Evolutionary conservation across 2,113 vertebrate genomes (phyloP).

Genomic region (Myiopsitta monachus): DNA sequence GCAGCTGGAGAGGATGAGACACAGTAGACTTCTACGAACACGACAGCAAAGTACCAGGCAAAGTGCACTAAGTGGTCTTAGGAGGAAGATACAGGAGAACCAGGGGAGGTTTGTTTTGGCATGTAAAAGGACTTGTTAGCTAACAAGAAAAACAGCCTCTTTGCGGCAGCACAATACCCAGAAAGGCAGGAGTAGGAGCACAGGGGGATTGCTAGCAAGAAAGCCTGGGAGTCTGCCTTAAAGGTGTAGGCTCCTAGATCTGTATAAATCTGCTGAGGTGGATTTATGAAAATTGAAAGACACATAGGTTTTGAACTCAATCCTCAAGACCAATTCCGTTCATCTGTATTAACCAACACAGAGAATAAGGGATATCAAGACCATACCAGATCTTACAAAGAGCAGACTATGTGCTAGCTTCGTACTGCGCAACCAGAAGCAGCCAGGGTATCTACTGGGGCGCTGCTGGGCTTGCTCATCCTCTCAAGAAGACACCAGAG

Average conservation of each 20-base stretch:
- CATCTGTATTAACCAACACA: not conserved
- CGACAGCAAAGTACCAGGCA: not conserved
- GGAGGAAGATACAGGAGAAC: not conserved
- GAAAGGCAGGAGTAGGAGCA: not conserved
- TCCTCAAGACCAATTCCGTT: not conserved
- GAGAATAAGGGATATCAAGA: not conserved
- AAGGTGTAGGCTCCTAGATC: not conserved
- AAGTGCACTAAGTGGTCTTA: not conserved
- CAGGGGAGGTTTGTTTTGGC: not conserved
- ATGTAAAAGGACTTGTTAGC: not conserved
- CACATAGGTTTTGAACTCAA: not conserved
- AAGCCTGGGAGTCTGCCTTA: not conserved
- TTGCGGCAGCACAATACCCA: not conserved
- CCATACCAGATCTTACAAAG: not conserved
- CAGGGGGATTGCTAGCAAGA: not conserved
- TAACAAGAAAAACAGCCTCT: not conserved
- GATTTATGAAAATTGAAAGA: not conserved
- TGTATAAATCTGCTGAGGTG: not conserved
- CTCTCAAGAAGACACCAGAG: not conserved
- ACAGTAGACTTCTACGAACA: not conserved
- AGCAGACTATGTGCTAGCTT: not conserved
- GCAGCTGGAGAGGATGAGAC: not conserved
- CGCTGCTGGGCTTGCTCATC: not conserved
- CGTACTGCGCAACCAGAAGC: not conserved
- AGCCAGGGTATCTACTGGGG: not conserved